Evolutionary conservation across 2,888 invertebrate species (phyloP).

Genomic region (Entomobrya proxima): DNA sequence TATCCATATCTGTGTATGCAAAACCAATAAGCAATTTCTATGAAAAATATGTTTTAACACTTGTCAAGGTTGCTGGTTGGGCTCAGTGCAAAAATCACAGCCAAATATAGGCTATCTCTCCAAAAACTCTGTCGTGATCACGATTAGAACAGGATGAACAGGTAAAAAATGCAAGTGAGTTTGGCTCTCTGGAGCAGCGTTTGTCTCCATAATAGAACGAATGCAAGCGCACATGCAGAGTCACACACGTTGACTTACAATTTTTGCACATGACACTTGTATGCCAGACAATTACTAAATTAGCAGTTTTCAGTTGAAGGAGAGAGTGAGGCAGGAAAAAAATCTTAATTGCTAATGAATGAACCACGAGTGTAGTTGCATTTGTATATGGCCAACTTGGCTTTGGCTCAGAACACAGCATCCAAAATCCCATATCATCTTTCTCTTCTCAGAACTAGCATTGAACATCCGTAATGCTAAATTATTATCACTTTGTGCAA

Average conservation of each 20-base stretch:
- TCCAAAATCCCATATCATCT: not conserved
- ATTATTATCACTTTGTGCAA: not conserved
- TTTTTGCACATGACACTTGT: conserved; percentile 16
- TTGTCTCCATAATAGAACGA: not conserved
- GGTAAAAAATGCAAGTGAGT: not conserved
- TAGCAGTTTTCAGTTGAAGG: not conserved
- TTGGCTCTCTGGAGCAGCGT: not conserved
- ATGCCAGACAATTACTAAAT: not conserved
- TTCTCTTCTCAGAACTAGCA: not conserved
- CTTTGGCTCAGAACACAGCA: not conserved
- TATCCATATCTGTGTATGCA: too few relatives aligned
- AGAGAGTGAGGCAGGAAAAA: not conserved
- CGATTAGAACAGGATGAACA: not conserved
- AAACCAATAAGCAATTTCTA: not conserved
- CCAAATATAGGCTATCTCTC: not conserved
- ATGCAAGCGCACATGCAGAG: not conserved
- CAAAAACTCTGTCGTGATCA: not conserved
- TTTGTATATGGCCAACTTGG: not conserved
- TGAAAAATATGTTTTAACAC: not conserved
- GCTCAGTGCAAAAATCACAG: not conserved
- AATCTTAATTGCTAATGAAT: conserved; percentile 13
- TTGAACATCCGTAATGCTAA: not conserved
- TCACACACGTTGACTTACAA: not conserved
- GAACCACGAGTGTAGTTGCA: not conserved
- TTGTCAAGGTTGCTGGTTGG: conserved; percentile 32